Conservation (phyloP, 2,797 vertebrate species). For the Acanthis flammea region DNA sequence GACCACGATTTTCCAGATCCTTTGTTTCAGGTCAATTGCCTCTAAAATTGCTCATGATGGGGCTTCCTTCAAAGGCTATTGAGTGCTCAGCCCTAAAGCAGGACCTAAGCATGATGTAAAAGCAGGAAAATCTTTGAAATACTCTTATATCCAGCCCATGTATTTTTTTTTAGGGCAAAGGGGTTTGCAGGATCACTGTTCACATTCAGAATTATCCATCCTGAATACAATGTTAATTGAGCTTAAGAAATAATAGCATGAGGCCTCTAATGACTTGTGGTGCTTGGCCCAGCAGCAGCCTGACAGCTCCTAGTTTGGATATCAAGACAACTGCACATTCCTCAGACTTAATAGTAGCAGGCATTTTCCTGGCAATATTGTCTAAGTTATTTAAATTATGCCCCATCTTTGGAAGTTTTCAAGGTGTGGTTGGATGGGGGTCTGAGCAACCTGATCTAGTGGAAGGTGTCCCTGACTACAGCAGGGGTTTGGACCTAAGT, state of each 20-base stretch:
- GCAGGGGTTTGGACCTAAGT: not conserved
- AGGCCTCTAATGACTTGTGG: not conserved
- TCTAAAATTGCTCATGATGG: not conserved
- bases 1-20: not conserved
- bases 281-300: not conserved
- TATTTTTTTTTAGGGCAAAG: not conserved
- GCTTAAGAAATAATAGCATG: not conserved
- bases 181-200: not conserved
- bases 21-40: not conserved
- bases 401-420: not conserved
- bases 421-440: not conserved
- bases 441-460: not conserved
- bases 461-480: not conserved
- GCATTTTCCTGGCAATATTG: not conserved
- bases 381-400: not conserved
- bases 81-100: not conserved
- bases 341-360: not conserved
- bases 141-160: fast-evolving
- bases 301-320: not conserved
- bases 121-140: not conserved
- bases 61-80: not conserved
- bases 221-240: not conserved
- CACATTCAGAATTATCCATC: not conserved
- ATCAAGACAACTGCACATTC: fast-evolving
- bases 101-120: not conserved